Base-by-base conservation (phyloP, 2,888 invertebrate genomes). In the Watsonalla binaria region DNA sequence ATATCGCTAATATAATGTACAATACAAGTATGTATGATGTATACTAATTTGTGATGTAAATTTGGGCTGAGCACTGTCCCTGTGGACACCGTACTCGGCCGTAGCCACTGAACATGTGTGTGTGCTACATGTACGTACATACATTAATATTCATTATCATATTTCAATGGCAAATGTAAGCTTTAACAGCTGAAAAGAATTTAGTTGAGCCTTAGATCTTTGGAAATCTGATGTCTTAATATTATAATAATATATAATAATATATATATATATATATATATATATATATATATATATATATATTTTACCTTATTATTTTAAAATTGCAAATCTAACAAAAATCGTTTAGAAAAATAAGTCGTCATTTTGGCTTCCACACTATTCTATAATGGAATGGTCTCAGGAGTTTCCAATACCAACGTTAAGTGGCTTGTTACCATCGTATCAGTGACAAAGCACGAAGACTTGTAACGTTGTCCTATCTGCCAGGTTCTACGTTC, bases 301-400 rank as follows among this genome's bases (percentile, higher is more conserved):
- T 79, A 72, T 73, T 80, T 84, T 81, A 86, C 75, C 76, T 82
- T 82, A 84, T 76, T 70, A 74, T 68, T 76, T 78, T 82, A 74
- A 24, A 83, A 79, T 84, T 83, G 89, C 86, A 82, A 85, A 82
- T 86, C 82, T 89, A 90, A 90, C 87, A 90, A 90, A 24, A 89
- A 89, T 75, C 64, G 76, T 83, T 86, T 90, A 90, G 86, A 90
- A 90, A 90, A 90, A 90, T 90, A 90, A 90, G 84, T 89, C 85
- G 81, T 86, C 82, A 85, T 86, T 88, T 90, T 90, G 90, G 89
- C 90, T 85, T 89, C 84, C 81, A 85, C 82, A 82, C 83, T 84
- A 86, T 72, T 74, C 72, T 85, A 80, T 76, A 86, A 84, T 90
- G 90, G 90, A 90, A 90, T 90, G 88, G 90, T 87, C 80, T 86